Evolutionary conservation across 2,797 vertebrate genomes (phyloP).

Genomic region (Rhinichthys osculus): DNA sequence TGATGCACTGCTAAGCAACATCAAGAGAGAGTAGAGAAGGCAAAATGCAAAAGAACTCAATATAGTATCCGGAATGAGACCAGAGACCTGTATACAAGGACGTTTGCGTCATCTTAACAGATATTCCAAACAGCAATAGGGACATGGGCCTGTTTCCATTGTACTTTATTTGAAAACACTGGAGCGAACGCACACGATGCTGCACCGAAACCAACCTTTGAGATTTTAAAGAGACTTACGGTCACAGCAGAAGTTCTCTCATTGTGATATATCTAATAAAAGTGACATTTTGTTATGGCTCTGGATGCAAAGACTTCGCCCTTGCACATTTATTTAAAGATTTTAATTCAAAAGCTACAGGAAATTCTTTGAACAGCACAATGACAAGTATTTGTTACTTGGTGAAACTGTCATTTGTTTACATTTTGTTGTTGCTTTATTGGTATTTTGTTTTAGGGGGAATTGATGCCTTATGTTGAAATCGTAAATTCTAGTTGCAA

Average conservation of each 20-base stretch:
- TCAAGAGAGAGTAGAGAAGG: conserved; percentile 81
- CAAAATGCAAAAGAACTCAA: neutral
- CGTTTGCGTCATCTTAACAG: neutral
- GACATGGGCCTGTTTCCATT: conserved; percentile 20
- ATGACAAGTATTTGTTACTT: conserved; percentile 43
- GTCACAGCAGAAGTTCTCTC: neutral
- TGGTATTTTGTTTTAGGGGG: conserved; percentile 37
- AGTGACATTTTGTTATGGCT: conserved; percentile 15
- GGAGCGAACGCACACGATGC: neutral
- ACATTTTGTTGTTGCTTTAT: conserved; percentile 32
- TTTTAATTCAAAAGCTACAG: neutral
- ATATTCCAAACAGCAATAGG: conserved; percentile 27
- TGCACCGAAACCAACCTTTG: conserved; percentile 9
- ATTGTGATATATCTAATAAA: neutral
- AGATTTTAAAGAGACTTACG: conserved; percentile 34
- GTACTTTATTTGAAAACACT: conserved; percentile 12
- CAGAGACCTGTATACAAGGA: neutral
- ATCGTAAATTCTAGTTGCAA: conserved; percentile 33
- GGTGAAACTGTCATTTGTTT: conserved; percentile 33
- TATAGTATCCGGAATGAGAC: neutral
- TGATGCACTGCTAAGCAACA: conserved; percentile 76
- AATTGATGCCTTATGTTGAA: conserved; percentile 61
- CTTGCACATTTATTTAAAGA: conserved; percentile 55
- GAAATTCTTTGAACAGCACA: conserved; percentile 33
- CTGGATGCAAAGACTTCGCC: conserved; percentile 19